Base-by-base conservation (phyloP, 2,797 vertebrate genomes). In the Okamejei kenojei region DNA sequence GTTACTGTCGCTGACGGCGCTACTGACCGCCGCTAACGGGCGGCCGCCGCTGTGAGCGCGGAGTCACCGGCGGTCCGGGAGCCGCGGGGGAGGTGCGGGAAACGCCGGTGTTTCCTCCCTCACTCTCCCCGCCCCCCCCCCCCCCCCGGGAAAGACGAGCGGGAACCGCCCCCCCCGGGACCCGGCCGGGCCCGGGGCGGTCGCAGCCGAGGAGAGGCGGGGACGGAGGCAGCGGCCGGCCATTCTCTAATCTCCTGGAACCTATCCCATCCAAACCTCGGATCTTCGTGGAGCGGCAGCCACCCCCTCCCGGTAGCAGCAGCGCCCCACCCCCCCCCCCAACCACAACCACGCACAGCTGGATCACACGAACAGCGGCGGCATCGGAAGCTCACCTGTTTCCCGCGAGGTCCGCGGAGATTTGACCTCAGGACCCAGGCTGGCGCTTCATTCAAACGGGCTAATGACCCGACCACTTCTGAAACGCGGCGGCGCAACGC, bases 141-240 rank as follows among this genome's bases (percentile, higher is more conserved):
- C 78, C 93, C 93, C 79, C 29, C 58, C 23, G n/a, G 76, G 94
- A 93, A 93, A 90, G 93, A 93, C 86, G 80, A 80, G 93, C 38
- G 93, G 80, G 77, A 94, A 94, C 93, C 95, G 94, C n/a, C n/a
- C 95, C 95, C 96, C 96, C 97, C 96, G 96, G 96, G 98, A 99
- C 98, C 98, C 98, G 98, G 7, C 19, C 88, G 1, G 26, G 65
- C 68, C 11, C 68, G 15, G 17, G 15, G 15, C 68, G 15, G 17
- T 3, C 68, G 68, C 8, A n/a, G n/a, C n/a, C n/a, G n/a, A n/a
- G n/a, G n/a, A n/a, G n/a, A n/a, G n/a, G n/a, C 96, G 93, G 95
- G 95, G 95, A 94, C 95, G 93, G 0, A 93, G 95, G 96, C 97
- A 96, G 96, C 97, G 95, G 97, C 95, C 93, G 93, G 10, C 38